A percentile compares a stretch with the other conserved stretches of the same genome.
These are phyloP conservation scores for Rotaria macrura DNA, from an alignment of 2,888 invertebrate species.

Conservation along the genomic window DNA sequence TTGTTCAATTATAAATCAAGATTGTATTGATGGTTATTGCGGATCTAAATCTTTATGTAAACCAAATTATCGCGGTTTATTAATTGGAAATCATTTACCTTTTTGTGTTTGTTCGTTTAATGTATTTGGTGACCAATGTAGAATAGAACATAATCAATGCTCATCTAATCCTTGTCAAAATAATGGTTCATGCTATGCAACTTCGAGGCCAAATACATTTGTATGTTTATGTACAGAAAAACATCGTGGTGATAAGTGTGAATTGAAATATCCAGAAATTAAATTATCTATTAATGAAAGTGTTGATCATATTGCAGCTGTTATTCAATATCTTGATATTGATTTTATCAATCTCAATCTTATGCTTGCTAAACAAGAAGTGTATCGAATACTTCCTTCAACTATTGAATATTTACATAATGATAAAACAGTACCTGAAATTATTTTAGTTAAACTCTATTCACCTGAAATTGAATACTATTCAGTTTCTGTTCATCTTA, in stretches of 20 bases:
- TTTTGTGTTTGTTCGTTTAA: neutral
- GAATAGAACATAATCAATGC: neutral
- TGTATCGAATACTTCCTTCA: too few relatives aligned
- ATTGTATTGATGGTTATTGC: neutral
- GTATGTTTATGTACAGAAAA: neutral
- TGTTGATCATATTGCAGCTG: neutral
- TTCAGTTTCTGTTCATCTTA: neutral
- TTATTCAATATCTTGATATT: constrained; percentile 3
- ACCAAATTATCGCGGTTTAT: neutral
- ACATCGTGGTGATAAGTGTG: neutral
- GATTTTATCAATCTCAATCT: neutral
- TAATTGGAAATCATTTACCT: neutral
- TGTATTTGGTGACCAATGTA: neutral
- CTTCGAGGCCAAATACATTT: neutral
- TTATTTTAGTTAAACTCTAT: neutral
- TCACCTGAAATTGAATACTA: neutral
- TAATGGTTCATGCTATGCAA: neutral
- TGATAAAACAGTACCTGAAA: neutral
- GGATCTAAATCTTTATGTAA: neutral
- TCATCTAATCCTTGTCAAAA: neutral
- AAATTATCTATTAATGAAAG: neutral
- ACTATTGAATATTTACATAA: too few relatives aligned
- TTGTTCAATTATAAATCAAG: neutral
- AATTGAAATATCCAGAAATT: neutral
- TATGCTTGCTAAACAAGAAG: too few relatives aligned